Percentiles rank a stretch among this genome's conserved stretches.
These are phyloP conservation scores for Pampus argenteus DNA, from an alignment of 2,797 vertebrate genomes.

Conservation along the genomic window DNA sequence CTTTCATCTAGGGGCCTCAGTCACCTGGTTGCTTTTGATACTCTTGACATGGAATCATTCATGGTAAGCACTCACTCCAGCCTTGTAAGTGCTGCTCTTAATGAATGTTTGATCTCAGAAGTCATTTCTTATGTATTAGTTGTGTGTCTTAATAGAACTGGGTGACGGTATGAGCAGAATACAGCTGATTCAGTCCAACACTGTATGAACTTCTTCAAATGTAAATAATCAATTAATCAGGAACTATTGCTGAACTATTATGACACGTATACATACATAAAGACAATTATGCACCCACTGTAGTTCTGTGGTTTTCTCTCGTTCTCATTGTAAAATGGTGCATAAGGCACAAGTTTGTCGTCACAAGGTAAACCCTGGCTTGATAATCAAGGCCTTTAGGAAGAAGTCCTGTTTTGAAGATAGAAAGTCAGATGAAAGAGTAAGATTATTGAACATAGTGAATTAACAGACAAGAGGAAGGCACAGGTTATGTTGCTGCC, in stretches of 20 bases:
- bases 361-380: neutral
- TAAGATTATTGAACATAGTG: neutral
- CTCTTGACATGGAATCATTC: slow-evolving; percentile 46
- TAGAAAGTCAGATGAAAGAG: neutral
- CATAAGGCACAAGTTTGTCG: no score
- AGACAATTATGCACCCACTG: neutral
- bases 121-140: slow-evolving; percentile 24
- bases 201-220: slow-evolving; percentile 2
- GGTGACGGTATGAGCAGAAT: neutral
- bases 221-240: neutral
- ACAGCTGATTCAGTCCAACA: neutral
- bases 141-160: slow-evolving; percentile 1
- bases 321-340: no score
- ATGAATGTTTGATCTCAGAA: slow-evolving; percentile 34
- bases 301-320: neutral
- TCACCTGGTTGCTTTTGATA: slow-evolving; percentile 30
- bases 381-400: slow-evolving; percentile 8
- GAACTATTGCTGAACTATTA: neutral
- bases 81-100: slow-evolving; percentile 1
- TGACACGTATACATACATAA: no score
- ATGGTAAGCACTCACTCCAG: slow-evolving; percentile 44
- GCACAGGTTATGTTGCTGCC: neutral
- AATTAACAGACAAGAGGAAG: slow-evolving; percentile 7
- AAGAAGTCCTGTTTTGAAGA: neutral
- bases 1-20: slow-evolving; percentile 12